These are phyloP conservation scores for Artibeus jamaicensis DNA, from an alignment of 2,797 vertebrate species.

Conservation along the genomic window DNA sequence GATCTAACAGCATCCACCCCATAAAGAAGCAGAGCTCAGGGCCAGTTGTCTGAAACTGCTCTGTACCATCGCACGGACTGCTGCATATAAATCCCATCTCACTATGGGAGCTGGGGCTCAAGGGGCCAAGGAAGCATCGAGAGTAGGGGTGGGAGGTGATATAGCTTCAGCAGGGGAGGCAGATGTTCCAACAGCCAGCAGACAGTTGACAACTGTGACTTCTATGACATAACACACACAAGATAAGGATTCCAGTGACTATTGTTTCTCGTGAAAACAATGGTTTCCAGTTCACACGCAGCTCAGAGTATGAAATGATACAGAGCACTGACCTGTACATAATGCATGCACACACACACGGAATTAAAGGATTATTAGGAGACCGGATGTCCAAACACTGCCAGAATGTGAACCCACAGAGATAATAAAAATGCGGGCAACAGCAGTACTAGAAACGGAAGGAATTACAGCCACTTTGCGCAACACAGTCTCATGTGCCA, in stretches of 20 bases:
- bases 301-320: slow-evolving; percentile 15
- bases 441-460: slow-evolving; percentile 48
- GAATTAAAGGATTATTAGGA: slow-evolving; percentile 70
- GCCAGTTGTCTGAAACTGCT: neutral
- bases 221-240: slow-evolving; percentile 24
- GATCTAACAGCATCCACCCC: neutral
- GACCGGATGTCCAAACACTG: slow-evolving; percentile 55
- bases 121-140: fast-evolving
- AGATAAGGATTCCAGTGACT: slow-evolving; percentile 50
- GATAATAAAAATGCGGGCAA: slow-evolving; percentile 58
- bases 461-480: neutral
- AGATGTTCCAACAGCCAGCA: neutral
- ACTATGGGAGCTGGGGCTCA: neutral
- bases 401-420: slow-evolving; percentile 50
- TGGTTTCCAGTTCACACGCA: slow-evolving; percentile 47
- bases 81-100: neutral
- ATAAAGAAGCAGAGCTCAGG: neutral
- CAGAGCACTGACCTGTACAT: slow-evolving; percentile 45
- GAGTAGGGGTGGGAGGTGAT: neutral
- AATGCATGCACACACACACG: neutral
- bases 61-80: too few relatives aligned
- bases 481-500: neutral
- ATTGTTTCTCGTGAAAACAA: slow-evolving; percentile 61
- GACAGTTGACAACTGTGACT: slow-evolving; percentile 40
- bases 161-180: neutral